Percentiles rank a stretch among this genome's conserved stretches.
Conservation (phyloP, 2,797 vertebrate species). For the Alcedo atthis region DNA sequence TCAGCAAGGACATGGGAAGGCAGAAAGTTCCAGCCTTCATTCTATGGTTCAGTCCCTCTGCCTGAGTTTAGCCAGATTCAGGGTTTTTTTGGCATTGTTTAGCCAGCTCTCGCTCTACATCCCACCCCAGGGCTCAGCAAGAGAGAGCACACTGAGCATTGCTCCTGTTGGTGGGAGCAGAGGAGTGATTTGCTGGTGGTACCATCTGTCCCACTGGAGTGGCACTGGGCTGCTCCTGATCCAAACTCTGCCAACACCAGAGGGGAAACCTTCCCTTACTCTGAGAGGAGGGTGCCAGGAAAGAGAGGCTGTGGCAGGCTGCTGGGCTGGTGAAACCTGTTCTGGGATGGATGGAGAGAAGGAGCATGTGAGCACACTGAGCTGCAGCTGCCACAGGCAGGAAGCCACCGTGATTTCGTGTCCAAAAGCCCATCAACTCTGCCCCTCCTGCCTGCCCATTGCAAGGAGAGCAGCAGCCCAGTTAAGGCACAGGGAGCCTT, state of each 20-base stretch:
- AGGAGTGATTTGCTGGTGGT: background rate
- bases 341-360: background rate
- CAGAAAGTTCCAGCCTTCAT: background rate
- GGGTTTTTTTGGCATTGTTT: background rate
- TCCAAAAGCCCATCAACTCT: background rate
- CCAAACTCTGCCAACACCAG: background rate
- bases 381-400: background rate
- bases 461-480: background rate
- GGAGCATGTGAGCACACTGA: rapidly evolving
- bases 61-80: background rate
- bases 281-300: rapidly evolving
- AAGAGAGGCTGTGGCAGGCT: too few species aligned
- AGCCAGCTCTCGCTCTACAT: background rate
- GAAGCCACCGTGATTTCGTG: rapidly evolving
- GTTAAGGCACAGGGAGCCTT: background rate
- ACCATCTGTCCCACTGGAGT: background rate
- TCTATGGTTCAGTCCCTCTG: background rate
- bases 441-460: rapidly evolving
- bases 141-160: rapidly evolving
- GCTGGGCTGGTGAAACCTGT: rapidly evolving
- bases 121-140: background rate
- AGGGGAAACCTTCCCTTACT: background rate
- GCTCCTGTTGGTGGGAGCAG: background rate
- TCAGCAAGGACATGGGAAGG: background rate
- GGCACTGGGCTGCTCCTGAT: rapidly evolving